phyloP scores from a whole-genome alignment of 2,797 vertebrate genomes.

The Hypotaenidia okinawae region DNA sequence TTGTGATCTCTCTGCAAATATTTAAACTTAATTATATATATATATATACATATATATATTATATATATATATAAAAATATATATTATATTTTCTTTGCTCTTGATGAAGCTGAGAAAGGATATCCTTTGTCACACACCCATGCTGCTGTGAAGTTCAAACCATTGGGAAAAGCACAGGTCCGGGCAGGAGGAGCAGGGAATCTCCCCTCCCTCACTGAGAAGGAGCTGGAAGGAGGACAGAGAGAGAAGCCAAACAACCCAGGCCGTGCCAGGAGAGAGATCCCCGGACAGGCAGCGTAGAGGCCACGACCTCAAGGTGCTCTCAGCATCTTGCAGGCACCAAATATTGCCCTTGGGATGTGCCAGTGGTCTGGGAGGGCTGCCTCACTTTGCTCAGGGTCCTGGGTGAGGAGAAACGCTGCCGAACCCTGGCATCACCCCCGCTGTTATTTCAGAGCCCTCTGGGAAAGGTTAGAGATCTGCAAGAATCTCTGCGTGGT shows the following conservation, averaged over 20 bases:
- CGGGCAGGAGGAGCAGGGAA: not conserved
- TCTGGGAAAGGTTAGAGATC: not conserved
- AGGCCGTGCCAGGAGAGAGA: not conserved
- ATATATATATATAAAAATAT: slow-evolving; percentile 74
- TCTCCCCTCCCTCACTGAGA: not conserved
- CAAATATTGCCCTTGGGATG: not conserved
- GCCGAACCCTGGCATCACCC: not conserved
- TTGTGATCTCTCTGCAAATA: slow-evolving; percentile 77
- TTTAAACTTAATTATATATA: slow-evolving; percentile 79
- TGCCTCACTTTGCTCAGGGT: not conserved
- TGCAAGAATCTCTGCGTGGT: not conserved
- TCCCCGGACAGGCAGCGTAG: not conserved
- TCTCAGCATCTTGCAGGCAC: not conserved
- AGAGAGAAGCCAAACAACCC: not conserved
- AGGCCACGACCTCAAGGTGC: not conserved
- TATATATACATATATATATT: slow-evolving; percentile 63
- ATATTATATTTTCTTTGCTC: slow-evolving; percentile 83
- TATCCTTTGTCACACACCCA: slow-evolving; percentile 68
- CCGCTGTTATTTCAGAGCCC: not conserved
- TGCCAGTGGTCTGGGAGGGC: not conserved
- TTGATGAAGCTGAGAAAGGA: slow-evolving; percentile 76
- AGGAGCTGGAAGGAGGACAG: not conserved
- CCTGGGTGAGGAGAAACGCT: not conserved
- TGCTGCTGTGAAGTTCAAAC: slow-evolving; percentile 79
- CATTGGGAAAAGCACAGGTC: not conserved